Conservation (phyloP, 2,797 vertebrate species). For the Passerculus sandwichensis region DNA sequence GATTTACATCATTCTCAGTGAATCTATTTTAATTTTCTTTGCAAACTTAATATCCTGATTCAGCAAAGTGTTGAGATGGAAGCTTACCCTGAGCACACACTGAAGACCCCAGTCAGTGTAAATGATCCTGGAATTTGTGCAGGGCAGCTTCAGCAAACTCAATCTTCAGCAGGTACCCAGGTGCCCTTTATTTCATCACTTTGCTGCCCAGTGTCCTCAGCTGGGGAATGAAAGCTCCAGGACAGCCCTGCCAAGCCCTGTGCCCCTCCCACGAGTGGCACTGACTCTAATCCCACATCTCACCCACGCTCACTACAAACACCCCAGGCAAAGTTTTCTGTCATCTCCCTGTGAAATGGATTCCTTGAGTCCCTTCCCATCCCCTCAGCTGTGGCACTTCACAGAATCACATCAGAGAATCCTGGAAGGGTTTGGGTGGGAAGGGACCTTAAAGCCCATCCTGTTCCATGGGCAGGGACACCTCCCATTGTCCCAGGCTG, state of each 20-base stretch:
- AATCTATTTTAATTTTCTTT: constrained; percentile 51
- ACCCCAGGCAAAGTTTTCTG: not conserved
- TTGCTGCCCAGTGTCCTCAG: not conserved
- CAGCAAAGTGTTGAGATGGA: constrained; percentile 21
- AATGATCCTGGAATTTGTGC: not conserved
- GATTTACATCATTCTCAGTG: constrained; percentile 24
- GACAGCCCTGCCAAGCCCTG: not conserved
- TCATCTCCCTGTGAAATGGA: not conserved
- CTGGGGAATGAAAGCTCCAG: not conserved
- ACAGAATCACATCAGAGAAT: not conserved
- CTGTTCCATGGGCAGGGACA: not conserved
- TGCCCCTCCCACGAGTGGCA: too few relatives aligned
- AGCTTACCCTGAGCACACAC: not conserved
- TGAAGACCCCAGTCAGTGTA: not conserved
- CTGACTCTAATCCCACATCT: not conserved
- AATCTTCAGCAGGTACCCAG: not conserved
- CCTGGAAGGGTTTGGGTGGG: not conserved
- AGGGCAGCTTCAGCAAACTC: not conserved
- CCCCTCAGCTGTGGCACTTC: not conserved
- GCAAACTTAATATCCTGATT: constrained; percentile 46
- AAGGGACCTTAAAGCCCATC: not conserved
- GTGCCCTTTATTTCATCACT: not conserved
- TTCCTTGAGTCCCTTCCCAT: not conserved
- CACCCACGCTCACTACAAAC: not conserved
- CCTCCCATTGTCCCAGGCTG: accelerated